A percentile compares a stretch with the other conserved stretches of the same genome.
These are phyloP conservation scores for Drosophila melanica DNA, from an alignment of 1,140 invertebrate species.

Conservation along the genomic window DNA sequence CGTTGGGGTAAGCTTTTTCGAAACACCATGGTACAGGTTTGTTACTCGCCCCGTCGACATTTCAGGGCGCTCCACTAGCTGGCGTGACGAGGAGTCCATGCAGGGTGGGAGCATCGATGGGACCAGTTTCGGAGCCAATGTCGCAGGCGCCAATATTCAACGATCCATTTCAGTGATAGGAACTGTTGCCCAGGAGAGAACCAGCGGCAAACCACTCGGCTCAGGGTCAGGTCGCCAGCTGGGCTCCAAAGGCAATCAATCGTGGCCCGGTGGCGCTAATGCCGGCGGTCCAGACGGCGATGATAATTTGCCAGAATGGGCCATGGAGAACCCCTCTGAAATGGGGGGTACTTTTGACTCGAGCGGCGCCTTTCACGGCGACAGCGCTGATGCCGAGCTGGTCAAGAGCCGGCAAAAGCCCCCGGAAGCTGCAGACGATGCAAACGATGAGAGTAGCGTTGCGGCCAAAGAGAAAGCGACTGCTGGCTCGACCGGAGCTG, in stretches of 20 bases:
- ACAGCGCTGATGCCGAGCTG: conserved; percentile 70
- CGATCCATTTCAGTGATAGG: conserved; percentile 69
- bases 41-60: background rate
- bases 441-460: background rate
- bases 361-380: conserved; percentile 91
- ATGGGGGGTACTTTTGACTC: conserved; percentile 94
- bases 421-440: background rate
- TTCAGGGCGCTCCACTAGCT: conserved; percentile 85
- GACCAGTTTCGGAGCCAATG: conserved; percentile 46
- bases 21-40: background rate
- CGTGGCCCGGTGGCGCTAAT: conserved; percentile 40
- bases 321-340: conserved; percentile 90
- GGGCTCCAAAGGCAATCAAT: conserved; percentile 32
- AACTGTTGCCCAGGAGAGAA: conserved; percentile 39
- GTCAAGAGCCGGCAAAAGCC: background rate
- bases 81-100: conserved; percentile 87
- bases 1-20: conserved; percentile 65
- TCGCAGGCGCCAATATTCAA: conserved; percentile 39
- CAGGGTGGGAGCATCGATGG: conserved; percentile 38
- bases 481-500: background rate
- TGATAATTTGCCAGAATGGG: conserved; percentile 91
- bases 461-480: background rate
- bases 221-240: conserved; percentile 26
- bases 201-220: conserved; percentile 11
- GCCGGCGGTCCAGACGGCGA: conserved; percentile 74